phyloP scores from a whole-genome alignment of 2,797 vertebrate species.

The Neosilurus mollespiculum region DNA sequence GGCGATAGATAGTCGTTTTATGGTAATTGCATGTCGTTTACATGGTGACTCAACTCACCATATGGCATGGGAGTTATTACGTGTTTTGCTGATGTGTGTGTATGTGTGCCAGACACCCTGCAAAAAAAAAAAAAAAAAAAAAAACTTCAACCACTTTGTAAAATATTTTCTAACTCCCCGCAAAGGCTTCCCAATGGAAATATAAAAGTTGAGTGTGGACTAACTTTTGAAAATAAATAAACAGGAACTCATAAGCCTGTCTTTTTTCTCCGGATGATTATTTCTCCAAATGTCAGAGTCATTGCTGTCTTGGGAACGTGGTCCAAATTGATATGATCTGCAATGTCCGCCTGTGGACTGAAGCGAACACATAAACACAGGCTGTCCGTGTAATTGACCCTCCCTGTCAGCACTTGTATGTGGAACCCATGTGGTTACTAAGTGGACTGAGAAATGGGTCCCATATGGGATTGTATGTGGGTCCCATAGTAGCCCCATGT shows the following conservation, averaged over 20 bases:
- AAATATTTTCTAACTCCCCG: constrained; percentile 35
- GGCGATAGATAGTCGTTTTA: background rate
- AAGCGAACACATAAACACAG: constrained; percentile 53
- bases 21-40: constrained; percentile 33
- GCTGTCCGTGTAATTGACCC: background rate
- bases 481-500: too few relatives aligned
- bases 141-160: constrained; percentile 24
- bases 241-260: constrained; percentile 75
- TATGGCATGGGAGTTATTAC: constrained; percentile 24
- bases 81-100: background rate
- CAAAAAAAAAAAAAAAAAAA: constrained; percentile 6
- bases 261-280: constrained; percentile 75
- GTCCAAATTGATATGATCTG: constrained; percentile 62
- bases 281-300: constrained; percentile 76
- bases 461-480: too few relatives aligned
- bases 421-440: too few relatives aligned
- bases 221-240: constrained; percentile 71
- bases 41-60: constrained; percentile 18
- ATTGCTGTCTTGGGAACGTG: constrained; percentile 65
- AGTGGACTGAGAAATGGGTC: too few relatives aligned
- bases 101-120: background rate
- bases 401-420: too few relatives aligned
- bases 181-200: constrained; percentile 31
- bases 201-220: constrained; percentile 27
- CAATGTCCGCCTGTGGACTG: constrained; percentile 27